Base-by-base conservation (phyloP, 2,797 vertebrate genomes). In the Notoglanidium macrostoma region DNA sequence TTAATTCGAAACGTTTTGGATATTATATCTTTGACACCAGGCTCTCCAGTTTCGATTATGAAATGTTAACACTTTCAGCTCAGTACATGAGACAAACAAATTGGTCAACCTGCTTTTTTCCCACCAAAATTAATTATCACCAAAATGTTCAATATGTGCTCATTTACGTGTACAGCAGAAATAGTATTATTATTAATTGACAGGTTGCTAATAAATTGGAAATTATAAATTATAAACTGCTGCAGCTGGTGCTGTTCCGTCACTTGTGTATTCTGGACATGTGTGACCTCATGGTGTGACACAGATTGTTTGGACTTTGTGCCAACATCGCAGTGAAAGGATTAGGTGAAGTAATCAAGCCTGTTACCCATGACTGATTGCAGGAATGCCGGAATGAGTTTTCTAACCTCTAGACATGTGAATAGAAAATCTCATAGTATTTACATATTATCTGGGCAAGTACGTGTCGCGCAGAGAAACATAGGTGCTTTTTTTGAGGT, bases 331-430 rank as follows among this genome's bases (percentile, higher is more conserved):
- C 84, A 81, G 46, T 86, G 86, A 89, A 79, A 86, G 90, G 88
- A 90, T 91, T 89, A 91, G 15, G 86, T 68, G 55, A 87, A 76
- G 73, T 88, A 89, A 91, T 91, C 88, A 87, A 85, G 84, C 88
- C 73, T 86, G 88, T 90, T 88, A 74, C 59, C 83, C 88, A 79
- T 86, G 87, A 89, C 86, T 9, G 88, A 87, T 90, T 82, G 85
- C 46, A 1, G 17, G 59, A 65, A 8, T 51, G 40, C 59, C 49
- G 40, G 40, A 81, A 81, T 14, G 23, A 29, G 7, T 65, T 65
- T 49, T 61, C 46, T 51, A 83, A 21, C 63, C 44, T 49, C 26
- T 21, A 67, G 44, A 51, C 26, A 3, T 49, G 15, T 49, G 80
- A 9, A 26, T 12, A 12, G 44, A 82, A 65, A 5, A 61, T 51